Evolutionary conservation across 2,888 invertebrate genomes (phyloP).

Genomic region (Lasioglossum marginatum): DNA sequence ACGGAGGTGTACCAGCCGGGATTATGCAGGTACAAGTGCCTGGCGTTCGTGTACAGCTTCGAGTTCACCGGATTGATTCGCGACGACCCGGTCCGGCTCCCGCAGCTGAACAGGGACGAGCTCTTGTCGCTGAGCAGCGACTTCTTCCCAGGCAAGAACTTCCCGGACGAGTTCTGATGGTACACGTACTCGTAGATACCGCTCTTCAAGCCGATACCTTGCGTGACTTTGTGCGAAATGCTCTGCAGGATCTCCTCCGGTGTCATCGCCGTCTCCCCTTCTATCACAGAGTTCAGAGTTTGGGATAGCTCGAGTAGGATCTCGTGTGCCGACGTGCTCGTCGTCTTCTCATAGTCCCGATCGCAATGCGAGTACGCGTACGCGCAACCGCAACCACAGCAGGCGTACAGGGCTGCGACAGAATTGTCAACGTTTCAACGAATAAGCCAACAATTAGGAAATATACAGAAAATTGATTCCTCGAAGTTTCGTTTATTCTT

Average conservation of each 20-base stretch:
- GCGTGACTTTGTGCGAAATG: slow-evolving; percentile 76
- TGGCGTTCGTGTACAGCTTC: slow-evolving; percentile 70
- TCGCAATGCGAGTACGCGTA: slow-evolving; percentile 65
- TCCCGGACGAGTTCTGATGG: slow-evolving; percentile 52
- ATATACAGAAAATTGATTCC: too few relatives aligned
- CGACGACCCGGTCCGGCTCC: slow-evolving; percentile 54
- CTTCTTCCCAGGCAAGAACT: slow-evolving; percentile 59
- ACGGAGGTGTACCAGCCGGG: slow-evolving; percentile 65
- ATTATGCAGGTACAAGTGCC: slow-evolving; percentile 56
- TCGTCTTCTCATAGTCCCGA: slow-evolving; percentile 52
- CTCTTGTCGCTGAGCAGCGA: slow-evolving; percentile 60
- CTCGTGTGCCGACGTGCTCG: slow-evolving; percentile 70
- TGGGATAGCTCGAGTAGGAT: slow-evolving; percentile 77
- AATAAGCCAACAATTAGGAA: too few relatives aligned
- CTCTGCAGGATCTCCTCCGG: slow-evolving; percentile 78
- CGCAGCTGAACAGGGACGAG: slow-evolving; percentile 51
- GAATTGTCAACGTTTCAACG: not conserved
- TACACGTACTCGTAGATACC: slow-evolving; percentile 61
- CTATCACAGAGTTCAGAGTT: slow-evolving; percentile 79
- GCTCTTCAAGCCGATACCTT: slow-evolving; percentile 63
- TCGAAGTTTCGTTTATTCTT: too few relatives aligned
- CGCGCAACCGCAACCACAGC: slow-evolving; percentile 71
- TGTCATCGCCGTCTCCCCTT: slow-evolving; percentile 73
- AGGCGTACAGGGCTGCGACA: slow-evolving; percentile 66
- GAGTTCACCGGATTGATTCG: slow-evolving; percentile 77